Conservation (phyloP, 30 jellyfish, hydroid and myxozoan species). For the Hydra vulgaris region DNA sequence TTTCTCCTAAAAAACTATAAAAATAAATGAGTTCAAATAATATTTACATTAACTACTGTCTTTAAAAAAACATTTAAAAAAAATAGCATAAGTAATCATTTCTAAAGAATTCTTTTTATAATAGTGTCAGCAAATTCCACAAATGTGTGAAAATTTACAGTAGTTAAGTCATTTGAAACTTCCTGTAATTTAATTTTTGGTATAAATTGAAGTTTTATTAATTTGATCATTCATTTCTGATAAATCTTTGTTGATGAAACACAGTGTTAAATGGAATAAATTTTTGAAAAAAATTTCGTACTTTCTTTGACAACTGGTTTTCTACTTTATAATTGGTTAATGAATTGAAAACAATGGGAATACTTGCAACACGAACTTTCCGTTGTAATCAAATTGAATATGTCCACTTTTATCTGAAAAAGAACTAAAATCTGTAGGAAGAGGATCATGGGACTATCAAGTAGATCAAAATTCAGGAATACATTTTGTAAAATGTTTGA, state of each 20-base stretch:
- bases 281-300: not conserved
- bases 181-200: no score
- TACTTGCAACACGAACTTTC: conserved; percentile 7
- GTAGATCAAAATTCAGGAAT: conserved; percentile 7
- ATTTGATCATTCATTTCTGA: no score
- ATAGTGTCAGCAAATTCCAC: conserved; percentile 1
- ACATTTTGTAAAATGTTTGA: not conserved
- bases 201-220: no score
- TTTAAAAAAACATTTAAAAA: conserved; percentile 24
- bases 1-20: no score
- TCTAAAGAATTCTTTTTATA: not conserved
- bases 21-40: conserved; percentile 17
- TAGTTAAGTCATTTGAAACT: no score
- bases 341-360: not conserved
- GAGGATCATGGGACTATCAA: not conserved
- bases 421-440: not conserved
- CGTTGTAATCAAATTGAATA: not conserved
- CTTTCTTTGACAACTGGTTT: conserved; percentile 13
- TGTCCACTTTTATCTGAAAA: conserved; percentile 1
- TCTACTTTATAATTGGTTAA: not conserved
- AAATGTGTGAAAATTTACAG: no score
- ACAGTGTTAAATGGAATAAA: no score
- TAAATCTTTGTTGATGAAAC: no score
- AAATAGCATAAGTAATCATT: not conserved
- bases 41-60: conserved; percentile 25